phyloP scores from a whole-genome alignment of 2,113 vertebrate species.

The Nyctereutes procyonoides region DNA sequence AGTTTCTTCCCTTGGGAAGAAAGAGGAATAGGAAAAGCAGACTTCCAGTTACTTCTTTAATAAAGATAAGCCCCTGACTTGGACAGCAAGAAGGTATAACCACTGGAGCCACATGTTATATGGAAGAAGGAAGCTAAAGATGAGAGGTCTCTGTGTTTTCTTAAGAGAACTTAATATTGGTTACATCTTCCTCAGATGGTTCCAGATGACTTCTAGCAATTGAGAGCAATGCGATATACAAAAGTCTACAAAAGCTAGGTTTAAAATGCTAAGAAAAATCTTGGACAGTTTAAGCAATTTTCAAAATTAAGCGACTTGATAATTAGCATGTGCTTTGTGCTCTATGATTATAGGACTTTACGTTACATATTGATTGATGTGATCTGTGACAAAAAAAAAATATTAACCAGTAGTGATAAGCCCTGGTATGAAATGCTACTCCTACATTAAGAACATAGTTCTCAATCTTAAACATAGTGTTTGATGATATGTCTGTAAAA shows the following conservation, averaged over 20 bases:
- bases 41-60: background rate
- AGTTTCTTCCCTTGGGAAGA: background rate
- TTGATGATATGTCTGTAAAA: background rate
- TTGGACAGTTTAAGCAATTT: background rate
- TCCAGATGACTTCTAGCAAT: background rate
- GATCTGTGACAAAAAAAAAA: background rate
- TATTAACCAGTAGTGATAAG: background rate
- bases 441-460: background rate
- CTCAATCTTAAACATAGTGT: background rate
- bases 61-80: background rate
- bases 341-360: background rate
- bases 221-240: background rate
- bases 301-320: constrained; percentile 25
- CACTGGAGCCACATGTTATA: background rate
- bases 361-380: background rate
- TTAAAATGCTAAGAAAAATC: constrained; percentile 38
- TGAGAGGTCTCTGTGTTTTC: background rate
- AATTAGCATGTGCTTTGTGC: background rate
- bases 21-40: background rate
- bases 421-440: background rate
- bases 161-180: background rate
- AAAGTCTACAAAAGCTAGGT: background rate
- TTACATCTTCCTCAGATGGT: background rate
- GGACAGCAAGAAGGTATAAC: too few relatives aligned
- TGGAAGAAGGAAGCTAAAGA: background rate